phyloP scores from a whole-genome alignment of 2,888 invertebrate genomes.

The Pelosia muscerda region DNA sequence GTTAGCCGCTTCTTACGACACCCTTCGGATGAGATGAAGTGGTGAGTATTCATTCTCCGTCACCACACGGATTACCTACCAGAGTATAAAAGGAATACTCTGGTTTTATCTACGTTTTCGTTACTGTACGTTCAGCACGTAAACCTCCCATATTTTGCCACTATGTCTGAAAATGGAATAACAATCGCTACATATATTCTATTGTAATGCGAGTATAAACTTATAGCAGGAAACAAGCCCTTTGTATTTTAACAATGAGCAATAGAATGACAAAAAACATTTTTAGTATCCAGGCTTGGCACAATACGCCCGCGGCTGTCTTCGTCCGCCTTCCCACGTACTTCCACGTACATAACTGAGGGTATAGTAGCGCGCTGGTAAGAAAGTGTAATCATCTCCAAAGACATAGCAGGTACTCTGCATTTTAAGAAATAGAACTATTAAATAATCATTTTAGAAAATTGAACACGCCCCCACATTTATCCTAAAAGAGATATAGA shows the following conservation, averaged over 20 bases:
- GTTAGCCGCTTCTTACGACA: no score
- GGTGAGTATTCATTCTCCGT: no score
- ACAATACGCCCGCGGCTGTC: slow-evolving; percentile 78
- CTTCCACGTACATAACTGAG: slow-evolving; percentile 34
- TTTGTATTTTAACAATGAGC: slow-evolving; percentile 80
- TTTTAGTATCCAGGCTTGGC: slow-evolving; percentile 71
- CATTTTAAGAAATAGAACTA: not conserved
- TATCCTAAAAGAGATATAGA: no score
- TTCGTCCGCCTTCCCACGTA: slow-evolving; percentile 76
- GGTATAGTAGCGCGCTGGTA: slow-evolving; percentile 21
- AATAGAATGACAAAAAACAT: slow-evolving; percentile 77
- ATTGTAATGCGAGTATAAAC: slow-evolving; percentile 64
- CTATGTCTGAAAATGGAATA: slow-evolving; percentile 33
- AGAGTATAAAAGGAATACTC: no score
- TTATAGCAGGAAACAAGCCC: slow-evolving; percentile 79
- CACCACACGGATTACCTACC: no score
- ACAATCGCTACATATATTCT: slow-evolving; percentile 36
- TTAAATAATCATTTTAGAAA: not conserved
- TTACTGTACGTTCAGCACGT: no score
- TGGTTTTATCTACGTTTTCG: no score
- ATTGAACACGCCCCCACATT: not conserved
- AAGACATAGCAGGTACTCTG: slow-evolving; percentile 5
- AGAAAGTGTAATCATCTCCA: slow-evolving; percentile 21
- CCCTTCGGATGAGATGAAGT: no score
- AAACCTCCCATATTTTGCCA: slow-evolving; percentile 16